These are phyloP conservation scores for Nipponia nippon DNA, from an alignment of 2,113 vertebrate species.

Conservation along the genomic window DNA sequence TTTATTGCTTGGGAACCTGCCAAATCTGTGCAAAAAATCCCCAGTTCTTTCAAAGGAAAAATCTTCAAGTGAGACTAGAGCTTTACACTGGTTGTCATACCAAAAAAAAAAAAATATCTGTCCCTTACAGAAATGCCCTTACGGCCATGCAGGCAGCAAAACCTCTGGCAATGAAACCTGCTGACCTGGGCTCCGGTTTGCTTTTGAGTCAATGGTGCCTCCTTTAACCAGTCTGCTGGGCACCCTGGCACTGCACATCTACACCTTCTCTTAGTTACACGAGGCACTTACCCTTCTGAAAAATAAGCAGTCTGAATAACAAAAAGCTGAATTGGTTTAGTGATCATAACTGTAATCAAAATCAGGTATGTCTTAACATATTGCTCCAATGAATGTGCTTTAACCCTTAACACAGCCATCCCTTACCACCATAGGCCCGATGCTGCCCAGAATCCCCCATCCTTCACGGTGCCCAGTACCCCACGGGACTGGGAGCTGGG, in stretches of 20 bases:
- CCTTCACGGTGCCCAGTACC: fast-evolving
- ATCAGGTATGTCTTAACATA: fast-evolving
- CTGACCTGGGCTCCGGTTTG: not conserved
- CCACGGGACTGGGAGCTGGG: not conserved
- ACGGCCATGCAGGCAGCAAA: not conserved
- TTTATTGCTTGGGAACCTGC: conserved; percentile 7
- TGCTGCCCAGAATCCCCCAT: not conserved
- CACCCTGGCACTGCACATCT: not conserved
- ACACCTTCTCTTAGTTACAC: not conserved
- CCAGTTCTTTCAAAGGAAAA: not conserved
- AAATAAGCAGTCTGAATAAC: not conserved
- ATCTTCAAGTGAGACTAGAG: not conserved
- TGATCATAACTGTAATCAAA: not conserved
- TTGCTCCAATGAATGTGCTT: not conserved
- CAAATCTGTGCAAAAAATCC: not conserved
- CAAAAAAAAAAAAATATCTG: not conserved
- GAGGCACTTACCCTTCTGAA: not conserved
- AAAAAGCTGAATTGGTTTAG: not conserved
- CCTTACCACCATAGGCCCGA: not conserved
- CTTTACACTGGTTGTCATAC: not conserved
- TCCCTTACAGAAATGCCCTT: not conserved
- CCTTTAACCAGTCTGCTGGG: not conserved
- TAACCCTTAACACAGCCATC: not conserved
- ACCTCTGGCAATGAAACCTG: not conserved
- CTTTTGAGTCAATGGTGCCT: not conserved